A percentile compares a stretch with the other conserved stretches of the same genome.
phyloP scores from a whole-genome alignment of 2,113 vertebrate species.

The Rostratula benghalensis region DNA sequence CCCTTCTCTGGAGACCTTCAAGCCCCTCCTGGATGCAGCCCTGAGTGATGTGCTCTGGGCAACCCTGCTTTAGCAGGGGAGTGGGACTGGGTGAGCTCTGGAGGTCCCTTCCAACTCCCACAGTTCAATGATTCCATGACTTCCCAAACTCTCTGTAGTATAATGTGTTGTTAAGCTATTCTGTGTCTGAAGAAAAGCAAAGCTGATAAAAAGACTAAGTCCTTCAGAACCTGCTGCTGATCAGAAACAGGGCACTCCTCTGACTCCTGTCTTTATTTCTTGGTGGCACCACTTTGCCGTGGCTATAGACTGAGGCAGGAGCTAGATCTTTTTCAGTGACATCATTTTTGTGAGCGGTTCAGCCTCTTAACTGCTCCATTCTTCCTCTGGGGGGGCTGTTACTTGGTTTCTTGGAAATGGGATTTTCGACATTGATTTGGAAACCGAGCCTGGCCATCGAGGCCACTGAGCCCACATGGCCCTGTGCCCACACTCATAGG shows the following conservation, averaged over 20 bases:
- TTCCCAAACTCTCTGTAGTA: not conserved
- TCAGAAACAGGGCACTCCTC: not conserved
- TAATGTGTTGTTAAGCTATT: not conserved
- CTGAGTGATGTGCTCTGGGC: no score
- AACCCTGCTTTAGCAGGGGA: no score
- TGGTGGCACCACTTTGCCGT: not conserved
- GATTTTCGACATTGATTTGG: no score
- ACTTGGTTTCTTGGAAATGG: not conserved
- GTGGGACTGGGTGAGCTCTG: no score
- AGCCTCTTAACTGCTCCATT: not conserved
- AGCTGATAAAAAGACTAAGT: not conserved
- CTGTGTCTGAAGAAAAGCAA: not conserved
- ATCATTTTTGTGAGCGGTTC: not conserved
- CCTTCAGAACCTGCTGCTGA: not conserved
- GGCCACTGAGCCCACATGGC: accelerated
- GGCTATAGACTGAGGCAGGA: not conserved
- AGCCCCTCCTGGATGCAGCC: no score
- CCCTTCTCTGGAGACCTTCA: no score
- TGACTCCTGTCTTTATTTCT: not conserved
- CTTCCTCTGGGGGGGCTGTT: not conserved
- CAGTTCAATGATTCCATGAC: not conserved
- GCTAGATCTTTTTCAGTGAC: not conserved
- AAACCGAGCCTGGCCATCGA: not conserved
- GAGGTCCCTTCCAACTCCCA: no score
- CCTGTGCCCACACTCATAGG: accelerated